Percentiles rank a stretch among this genome's conserved stretches.
Conservation (phyloP, 2,113 vertebrate species). For the Xyrauchen texanus region DNA sequence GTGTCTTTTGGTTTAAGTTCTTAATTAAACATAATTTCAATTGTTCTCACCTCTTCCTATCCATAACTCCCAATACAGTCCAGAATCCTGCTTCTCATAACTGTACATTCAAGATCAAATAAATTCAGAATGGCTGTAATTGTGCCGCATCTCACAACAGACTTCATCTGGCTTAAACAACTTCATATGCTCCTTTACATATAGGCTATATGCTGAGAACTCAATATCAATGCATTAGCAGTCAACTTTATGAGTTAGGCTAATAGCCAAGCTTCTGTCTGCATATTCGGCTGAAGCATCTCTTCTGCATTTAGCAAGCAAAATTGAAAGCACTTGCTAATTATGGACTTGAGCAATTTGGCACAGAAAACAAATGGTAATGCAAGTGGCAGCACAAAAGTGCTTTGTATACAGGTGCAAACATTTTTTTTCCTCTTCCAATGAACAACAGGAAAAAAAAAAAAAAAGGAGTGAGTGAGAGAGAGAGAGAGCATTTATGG, state of each 20-base stretch:
- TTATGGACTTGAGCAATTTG: slow-evolving; percentile 17
- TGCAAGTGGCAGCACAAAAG: background rate
- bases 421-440: slow-evolving; percentile 1
- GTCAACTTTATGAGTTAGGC: background rate
- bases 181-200: background rate
- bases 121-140: no score
- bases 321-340: slow-evolving; percentile 22
- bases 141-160: background rate
- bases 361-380: slow-evolving; percentile 1
- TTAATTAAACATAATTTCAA: no score
- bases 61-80: no score
- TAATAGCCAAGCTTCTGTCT: background rate
- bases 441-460: background rate
- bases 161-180: slow-evolving; percentile 14
- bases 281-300: background rate
- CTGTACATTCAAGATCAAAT: no score
- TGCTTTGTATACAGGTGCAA: slow-evolving; percentile 7
- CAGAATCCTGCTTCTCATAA: no score
- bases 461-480: background rate
- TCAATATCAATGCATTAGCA: slow-evolving; percentile 1
- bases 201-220: background rate
- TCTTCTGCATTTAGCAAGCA: slow-evolving; percentile 7
- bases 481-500: no score
- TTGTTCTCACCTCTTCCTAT: no score
- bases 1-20: no score